Evolutionary conservation across 2,113 vertebrate genomes (phyloP), one percentile per base, ranked within the genome.

Genomic region (Ptilorrhoa leucosticta): DNA sequence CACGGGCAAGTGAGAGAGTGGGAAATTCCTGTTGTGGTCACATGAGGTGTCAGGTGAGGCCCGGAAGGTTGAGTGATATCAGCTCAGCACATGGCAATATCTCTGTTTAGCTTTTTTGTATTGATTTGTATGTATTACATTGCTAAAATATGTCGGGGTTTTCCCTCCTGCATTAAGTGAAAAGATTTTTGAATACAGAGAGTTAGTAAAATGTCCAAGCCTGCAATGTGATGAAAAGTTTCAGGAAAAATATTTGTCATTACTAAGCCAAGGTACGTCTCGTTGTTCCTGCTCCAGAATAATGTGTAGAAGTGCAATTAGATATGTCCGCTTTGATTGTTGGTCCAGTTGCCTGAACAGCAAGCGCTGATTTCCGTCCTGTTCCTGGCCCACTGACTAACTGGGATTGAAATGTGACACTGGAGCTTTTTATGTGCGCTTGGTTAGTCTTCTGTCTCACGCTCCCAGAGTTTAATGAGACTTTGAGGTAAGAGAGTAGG

Each of bases 341-440:
- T 91, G 78, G 71, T 93, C 89, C 93, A 54, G 80, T 88, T 87
- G 39, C 76, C 69, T 80, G 81, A 83, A 76, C n/a, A 39, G 68
- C 70, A 91, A 79, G 66, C 3, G 1, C 35, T 79, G 63, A 87
- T 79, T 97, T 96, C 93, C 37, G 0, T 75, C 71, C 72, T 83
- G n/a, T 90, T 93, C 83, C 76, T 83, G 68, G 45, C 70, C 70
- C 73, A 71, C 22, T 70, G 69, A 47, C 51, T 95, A 69, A 51
- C 64, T 40, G 57, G 37, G 50, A 33, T 15, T 95, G 93, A 93
- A 97, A 96, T 0, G 14, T 93, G 93, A 97, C 68, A 37, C 51
- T 47, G 78, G 42, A 35, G 78, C 56, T n/a, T 93, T 87, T 4
- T 69, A 13, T 47, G 45, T 8, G 6, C 1, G 33, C 89, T 95